These are phyloP conservation scores for Drosophila pegasa DNA, from an alignment of 2,888 invertebrate genomes.

Conservation along the genomic window DNA sequence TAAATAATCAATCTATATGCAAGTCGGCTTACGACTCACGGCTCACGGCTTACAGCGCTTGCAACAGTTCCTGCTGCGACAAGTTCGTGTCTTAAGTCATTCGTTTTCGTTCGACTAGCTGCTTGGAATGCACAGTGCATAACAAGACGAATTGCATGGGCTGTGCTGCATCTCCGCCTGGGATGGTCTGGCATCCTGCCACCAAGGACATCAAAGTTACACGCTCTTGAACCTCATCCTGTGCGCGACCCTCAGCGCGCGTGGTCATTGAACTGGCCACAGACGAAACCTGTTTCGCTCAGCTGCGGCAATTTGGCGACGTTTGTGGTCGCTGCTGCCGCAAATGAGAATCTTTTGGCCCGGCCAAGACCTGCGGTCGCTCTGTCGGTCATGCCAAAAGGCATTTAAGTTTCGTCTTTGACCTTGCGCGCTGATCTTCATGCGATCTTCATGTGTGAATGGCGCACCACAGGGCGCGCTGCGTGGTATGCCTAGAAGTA, in stretches of 20 bases:
- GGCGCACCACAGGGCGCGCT: slow-evolving; percentile 70
- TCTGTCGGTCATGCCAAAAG: slow-evolving; percentile 63
- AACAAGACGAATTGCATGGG: slow-evolving; percentile 24
- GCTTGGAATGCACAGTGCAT: slow-evolving; percentile 39
- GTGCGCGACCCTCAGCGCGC: slow-evolving; percentile 63
- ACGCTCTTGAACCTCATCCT: slow-evolving; percentile 69
- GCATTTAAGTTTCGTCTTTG: slow-evolving; percentile 62
- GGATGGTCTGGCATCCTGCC: slow-evolving; percentile 59
- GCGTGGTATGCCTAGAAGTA: background rate
- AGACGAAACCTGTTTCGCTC: slow-evolving; percentile 63
- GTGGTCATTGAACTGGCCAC: slow-evolving; percentile 73
- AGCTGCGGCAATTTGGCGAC: slow-evolving; percentile 57
- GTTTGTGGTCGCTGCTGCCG: slow-evolving; percentile 39
- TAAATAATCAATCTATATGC: slow-evolving; percentile 77
- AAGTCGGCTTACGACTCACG: slow-evolving; percentile 66
- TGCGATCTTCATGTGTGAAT: slow-evolving; percentile 73
- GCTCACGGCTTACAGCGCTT: slow-evolving; percentile 59
- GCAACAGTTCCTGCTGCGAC: slow-evolving; percentile 75
- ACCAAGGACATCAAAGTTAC: slow-evolving; percentile 66
- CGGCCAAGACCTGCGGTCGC: slow-evolving; percentile 53
- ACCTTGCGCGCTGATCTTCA: slow-evolving; percentile 67
- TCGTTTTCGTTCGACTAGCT: slow-evolving; percentile 48
- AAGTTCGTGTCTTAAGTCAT: slow-evolving; percentile 78
- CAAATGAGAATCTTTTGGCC: slow-evolving; percentile 24
- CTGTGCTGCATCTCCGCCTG: slow-evolving; percentile 14